Base-by-base conservation (phyloP, 2,113 vertebrate species). In the Nesoenas mayeri region DNA sequence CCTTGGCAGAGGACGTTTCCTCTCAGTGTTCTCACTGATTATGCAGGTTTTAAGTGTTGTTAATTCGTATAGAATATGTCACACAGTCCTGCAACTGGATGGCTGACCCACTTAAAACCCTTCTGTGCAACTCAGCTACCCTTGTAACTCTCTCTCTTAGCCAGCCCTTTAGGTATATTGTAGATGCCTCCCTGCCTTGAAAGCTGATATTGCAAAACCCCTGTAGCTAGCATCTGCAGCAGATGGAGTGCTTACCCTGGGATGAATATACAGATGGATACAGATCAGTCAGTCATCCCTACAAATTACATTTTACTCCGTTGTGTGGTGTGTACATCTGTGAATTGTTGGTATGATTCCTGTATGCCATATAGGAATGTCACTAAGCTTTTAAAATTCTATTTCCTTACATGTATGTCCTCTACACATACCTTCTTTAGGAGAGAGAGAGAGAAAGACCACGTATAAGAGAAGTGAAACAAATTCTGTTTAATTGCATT, bases 221-320 rank as follows among this genome's bases (percentile, higher is more conserved):
- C 77, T 29, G 73, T 85, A 73, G 91, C 82, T 93, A 91, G 38
- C 92, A 58, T 95, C 61, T 89, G 84, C 87, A 92, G 91, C 97
- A 98, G 96, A 96, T 97, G 93, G 94, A 96, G 79, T 66, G 54
- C 70, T 84, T 85, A 94, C 60, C 75, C 88, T 85, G 69, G 36
- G 64, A 4, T 91, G 83, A 85, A 84, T 56, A 53, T 51, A 79
- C 95, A 95, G 85, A 91, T 95, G 84, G 95, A 64, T 91, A 82
- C n/a, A 91, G 78, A 93, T 94, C 89, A 96, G 70, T 89, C 74
- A 79, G 56, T 87, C 57, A 89, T 80, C 61, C 69, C 70, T 79
- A 65, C 87, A 96, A 96, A 96, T 97, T 78, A 50, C 31, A 74
- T 96, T 97, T 96, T 88, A 82, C 80, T 65, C 74, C 32, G 89